Conservation (phyloP, 2,797 vertebrate species). For the Darevskia mixta region DNA sequence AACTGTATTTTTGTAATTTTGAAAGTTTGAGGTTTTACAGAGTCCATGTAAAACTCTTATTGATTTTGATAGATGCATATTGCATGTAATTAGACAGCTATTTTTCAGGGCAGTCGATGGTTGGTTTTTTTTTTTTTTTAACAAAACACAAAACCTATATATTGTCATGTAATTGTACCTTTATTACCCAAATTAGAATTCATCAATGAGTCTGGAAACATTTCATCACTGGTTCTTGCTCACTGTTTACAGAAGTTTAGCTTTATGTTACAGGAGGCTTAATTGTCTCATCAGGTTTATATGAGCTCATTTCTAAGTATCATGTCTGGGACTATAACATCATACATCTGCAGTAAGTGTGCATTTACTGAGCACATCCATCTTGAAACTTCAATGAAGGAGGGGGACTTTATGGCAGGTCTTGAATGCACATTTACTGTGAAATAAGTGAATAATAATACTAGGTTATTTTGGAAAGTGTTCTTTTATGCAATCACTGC, state of each 20-base stretch:
- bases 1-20: not conserved
- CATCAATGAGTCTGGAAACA: slow-evolving; percentile 57
- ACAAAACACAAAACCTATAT: not conserved
- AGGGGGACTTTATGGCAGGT: slow-evolving; percentile 75
- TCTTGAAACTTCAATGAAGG: slow-evolving; percentile 80
- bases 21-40: not conserved
- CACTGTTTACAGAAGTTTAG: slow-evolving; percentile 61
- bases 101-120: not conserved
- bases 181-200: slow-evolving; percentile 60
- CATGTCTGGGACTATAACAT: slow-evolving; percentile 79
- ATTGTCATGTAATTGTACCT: not conserved
- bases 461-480: slow-evolving; percentile 86
- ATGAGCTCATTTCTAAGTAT: slow-evolving; percentile 77
- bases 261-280: slow-evolving; percentile 70
- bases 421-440: slow-evolving; percentile 86
- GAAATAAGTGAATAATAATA: slow-evolving; percentile 88
- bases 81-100: slow-evolving; percentile 34
- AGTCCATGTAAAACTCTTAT: not conserved
- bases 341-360: slow-evolving; percentile 72
- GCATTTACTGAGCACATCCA: slow-evolving; percentile 77
- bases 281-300: slow-evolving; percentile 75
- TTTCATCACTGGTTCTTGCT: slow-evolving; percentile 59
- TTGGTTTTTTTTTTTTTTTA: not conserved
- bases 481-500: slow-evolving; percentile 84
- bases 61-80: slow-evolving; percentile 25